Evolutionary conservation across 2,797 vertebrate species (phyloP).

Genomic region (Sebastes alutus): DNA sequence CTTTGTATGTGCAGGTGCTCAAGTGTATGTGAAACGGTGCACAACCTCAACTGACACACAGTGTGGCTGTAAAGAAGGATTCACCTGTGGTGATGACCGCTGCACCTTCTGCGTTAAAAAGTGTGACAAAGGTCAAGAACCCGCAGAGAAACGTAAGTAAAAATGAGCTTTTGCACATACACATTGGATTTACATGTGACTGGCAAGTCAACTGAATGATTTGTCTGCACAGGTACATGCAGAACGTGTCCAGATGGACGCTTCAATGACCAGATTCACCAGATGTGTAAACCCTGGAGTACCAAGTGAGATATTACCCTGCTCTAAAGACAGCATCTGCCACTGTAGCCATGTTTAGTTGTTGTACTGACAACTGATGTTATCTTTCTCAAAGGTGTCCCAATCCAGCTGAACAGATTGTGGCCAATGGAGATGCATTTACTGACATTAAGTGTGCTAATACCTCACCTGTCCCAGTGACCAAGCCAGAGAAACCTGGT

Average conservation of each 20-base stretch:
- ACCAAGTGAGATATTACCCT: slow-evolving; percentile 55
- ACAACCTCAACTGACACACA: slow-evolving; percentile 57
- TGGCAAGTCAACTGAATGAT: not conserved
- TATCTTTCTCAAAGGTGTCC: slow-evolving; percentile 66
- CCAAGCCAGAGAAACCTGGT: not conserved
- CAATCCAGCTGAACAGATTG: slow-evolving; percentile 5
- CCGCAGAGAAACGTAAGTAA: slow-evolving; percentile 58
- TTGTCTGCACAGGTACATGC: slow-evolving; percentile 71
- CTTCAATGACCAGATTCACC: slow-evolving; percentile 76
- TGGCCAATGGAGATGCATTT: slow-evolving; percentile 31
- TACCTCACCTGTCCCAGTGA: fast-evolving
- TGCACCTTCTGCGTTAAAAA: slow-evolving; percentile 69
- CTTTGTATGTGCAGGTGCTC: slow-evolving; percentile 53
- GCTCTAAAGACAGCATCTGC: not conserved
- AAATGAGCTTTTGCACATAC: not conserved
- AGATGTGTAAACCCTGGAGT: slow-evolving; percentile 75
- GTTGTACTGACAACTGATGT: no score
- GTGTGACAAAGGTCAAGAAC: slow-evolving; percentile 74
- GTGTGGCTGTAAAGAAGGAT: slow-evolving; percentile 74
- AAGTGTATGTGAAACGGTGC: slow-evolving; percentile 36
- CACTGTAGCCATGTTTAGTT: not conserved
- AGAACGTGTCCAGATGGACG: slow-evolving; percentile 70
- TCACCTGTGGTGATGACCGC: slow-evolving; percentile 48
- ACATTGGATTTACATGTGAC: not conserved
- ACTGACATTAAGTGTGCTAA: slow-evolving; percentile 65